A percentile compares a stretch with the other conserved stretches of the same genome.
Conservation (phyloP, 2,888 invertebrate genomes). For the Spatulosminthurus flaviceps region DNA sequence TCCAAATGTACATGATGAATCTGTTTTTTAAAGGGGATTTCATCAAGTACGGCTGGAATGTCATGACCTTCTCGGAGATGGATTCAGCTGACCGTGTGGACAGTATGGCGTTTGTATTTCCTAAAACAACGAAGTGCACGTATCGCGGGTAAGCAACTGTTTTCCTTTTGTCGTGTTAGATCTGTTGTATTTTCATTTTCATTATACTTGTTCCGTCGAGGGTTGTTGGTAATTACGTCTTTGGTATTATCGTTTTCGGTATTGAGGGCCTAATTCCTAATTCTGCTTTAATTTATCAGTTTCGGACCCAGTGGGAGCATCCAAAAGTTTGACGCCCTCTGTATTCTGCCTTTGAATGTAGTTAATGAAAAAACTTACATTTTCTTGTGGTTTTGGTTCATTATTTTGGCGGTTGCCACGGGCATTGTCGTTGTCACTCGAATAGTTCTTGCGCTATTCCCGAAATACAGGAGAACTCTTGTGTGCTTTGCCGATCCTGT, state of each 20-base stretch:
- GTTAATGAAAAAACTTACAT: constrained; percentile 94
- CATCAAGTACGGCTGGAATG: constrained; percentile 83
- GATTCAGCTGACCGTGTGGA: constrained; percentile 85
- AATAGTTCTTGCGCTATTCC: constrained; percentile 76
- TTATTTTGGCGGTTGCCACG: constrained; percentile 74
- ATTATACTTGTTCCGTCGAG: too few relatives aligned
- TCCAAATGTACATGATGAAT: constrained; percentile 91
- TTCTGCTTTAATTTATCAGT: constrained; percentile 71
- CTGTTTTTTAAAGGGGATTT: constrained; percentile 91
- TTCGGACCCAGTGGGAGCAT: constrained; percentile 86
- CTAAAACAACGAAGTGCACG: constrained; percentile 88
- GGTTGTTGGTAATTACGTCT: too few relatives aligned
- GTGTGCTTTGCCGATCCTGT: constrained; percentile 80
- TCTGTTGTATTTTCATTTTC: too few relatives aligned
- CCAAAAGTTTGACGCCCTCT: constrained; percentile 86
- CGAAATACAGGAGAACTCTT: constrained; percentile 78
- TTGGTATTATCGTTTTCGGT: too few relatives aligned
- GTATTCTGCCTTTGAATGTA: constrained; percentile 86
- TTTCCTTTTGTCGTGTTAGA: background rate
- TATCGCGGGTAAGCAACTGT: constrained; percentile 68
- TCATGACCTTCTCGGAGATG: constrained; percentile 78
- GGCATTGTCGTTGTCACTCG: constrained; percentile 73
- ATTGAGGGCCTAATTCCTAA: background rate
- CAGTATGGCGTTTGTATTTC: constrained; percentile 92
- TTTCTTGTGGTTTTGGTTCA: constrained; percentile 94